These are phyloP conservation scores for Ctena decussata DNA, from an alignment of 2,888 invertebrate genomes.

Conservation along the genomic window DNA sequence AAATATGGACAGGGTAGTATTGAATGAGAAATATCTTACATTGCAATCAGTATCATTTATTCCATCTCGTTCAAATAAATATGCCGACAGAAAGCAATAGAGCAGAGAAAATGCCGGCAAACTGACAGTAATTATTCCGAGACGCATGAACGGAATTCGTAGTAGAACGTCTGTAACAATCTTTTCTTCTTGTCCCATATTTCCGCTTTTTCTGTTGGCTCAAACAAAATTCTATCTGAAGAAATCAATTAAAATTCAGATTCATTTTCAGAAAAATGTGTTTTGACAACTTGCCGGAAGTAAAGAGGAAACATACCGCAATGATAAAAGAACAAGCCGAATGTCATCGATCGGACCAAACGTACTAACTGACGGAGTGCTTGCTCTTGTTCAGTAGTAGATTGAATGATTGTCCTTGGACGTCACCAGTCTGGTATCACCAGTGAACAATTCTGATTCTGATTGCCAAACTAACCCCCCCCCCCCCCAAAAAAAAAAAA, in stretches of 20 bases:
- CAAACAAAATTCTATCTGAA: too few relatives aligned
- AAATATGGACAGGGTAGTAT: too few relatives aligned
- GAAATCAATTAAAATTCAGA: too few relatives aligned
- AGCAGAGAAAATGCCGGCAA: conserved; percentile 95
- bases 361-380: too few relatives aligned
- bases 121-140: conserved; percentile 94
- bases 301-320: background rate
- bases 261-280: background rate
- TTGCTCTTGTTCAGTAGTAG: too few relatives aligned
- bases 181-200: conserved; percentile 35
- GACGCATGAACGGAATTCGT: conserved; percentile 87
- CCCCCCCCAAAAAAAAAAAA: too few relatives aligned
- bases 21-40: conserved; percentile 88
- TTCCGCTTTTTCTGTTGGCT: too few relatives aligned
- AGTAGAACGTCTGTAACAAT: conserved; percentile 87
- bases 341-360: too few relatives aligned
- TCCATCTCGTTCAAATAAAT: conserved; percentile 96
- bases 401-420: too few relatives aligned
- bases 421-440: too few relatives aligned
- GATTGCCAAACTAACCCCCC: too few relatives aligned
- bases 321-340: background rate
- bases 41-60: conserved; percentile 98
- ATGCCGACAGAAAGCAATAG: conserved; percentile 95
- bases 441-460: too few relatives aligned
- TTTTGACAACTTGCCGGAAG: background rate